These are phyloP conservation scores for Pseudachorutes palmiensis DNA, from an alignment of 1,140 invertebrate genomes.

Conservation along the genomic window DNA sequence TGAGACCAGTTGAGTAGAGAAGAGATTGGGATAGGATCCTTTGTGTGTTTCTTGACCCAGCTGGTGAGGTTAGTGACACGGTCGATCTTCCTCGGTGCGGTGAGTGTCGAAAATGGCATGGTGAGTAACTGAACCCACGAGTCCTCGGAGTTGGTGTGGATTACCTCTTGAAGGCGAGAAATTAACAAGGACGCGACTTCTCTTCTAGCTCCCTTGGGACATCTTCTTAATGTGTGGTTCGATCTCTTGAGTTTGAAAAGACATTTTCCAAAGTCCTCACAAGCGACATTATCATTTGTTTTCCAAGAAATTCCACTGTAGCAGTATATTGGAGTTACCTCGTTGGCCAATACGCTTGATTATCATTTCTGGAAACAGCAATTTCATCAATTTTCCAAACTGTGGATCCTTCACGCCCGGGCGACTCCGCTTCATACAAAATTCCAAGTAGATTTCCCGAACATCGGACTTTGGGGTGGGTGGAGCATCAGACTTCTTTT, in stretches of 20 bases:
- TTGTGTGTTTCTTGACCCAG: constrained; percentile 8
- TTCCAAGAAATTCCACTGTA: no score
- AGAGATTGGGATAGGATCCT: not conserved
- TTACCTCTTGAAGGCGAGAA: not conserved
- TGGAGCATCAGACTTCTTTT: no score
- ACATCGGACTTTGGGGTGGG: not conserved
- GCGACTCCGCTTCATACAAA: not conserved
- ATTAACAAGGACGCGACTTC: not conserved
- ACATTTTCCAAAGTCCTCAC: not conserved
- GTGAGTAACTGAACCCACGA: constrained; percentile 1
- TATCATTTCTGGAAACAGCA: not conserved
- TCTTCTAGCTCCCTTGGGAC: constrained; percentile 10
- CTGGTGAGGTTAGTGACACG: constrained; percentile 11
- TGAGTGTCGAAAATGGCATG: constrained; percentile 2
- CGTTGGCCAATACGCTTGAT: not conserved
- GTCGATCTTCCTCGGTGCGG: constrained; percentile 5
- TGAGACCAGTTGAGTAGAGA: no score
- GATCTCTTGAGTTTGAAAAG: constrained; percentile 4
- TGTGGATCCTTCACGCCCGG: not conserved
- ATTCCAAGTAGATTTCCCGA: not conserved
- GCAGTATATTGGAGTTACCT: no score
- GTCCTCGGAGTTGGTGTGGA: constrained; percentile 1
- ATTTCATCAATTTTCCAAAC: not conserved
- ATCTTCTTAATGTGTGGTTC: not conserved
- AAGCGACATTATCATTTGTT: no score